These are phyloP conservation scores for Apocheima hispidaria DNA, from an alignment of 2,888 invertebrate genomes.

Conservation along the genomic window DNA sequence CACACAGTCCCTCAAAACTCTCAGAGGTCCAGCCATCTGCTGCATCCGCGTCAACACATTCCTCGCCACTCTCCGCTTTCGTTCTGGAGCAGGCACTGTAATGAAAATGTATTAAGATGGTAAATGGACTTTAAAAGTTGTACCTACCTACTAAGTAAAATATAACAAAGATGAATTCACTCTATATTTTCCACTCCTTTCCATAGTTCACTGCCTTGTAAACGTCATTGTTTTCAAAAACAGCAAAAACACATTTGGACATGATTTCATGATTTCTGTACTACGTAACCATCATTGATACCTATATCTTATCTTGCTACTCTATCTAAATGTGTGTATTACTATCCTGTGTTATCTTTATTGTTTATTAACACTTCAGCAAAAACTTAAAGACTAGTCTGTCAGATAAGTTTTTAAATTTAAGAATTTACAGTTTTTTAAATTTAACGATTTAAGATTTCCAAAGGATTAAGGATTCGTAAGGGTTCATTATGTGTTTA, in stretches of 20 bases:
- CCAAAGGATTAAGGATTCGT: too few species aligned
- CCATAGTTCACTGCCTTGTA: not conserved
- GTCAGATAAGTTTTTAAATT: too few species aligned
- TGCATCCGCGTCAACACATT: slow-evolving; percentile 83
- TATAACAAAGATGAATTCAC: not conserved
- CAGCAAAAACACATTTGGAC: slow-evolving; percentile 4
- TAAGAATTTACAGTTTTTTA: too few species aligned
- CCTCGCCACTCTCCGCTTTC: slow-evolving; percentile 46
- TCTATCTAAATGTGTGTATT: slow-evolving; percentile 19
- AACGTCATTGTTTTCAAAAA: slow-evolving; percentile 10
- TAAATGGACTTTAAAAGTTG: not conserved
- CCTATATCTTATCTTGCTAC: slow-evolving; percentile 23
- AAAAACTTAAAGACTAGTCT: slow-evolving; percentile 5
- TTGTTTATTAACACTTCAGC: slow-evolving; percentile 14
- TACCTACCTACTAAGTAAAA: not conserved
- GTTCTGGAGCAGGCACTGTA: slow-evolving; percentile 54
- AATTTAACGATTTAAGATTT: too few species aligned
- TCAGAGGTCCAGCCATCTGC: slow-evolving; percentile 86
- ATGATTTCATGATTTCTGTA: not conserved
- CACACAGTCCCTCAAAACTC: slow-evolving; percentile 87
- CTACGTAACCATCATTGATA: not conserved
- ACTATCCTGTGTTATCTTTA: slow-evolving; percentile 9
- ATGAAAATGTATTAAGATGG: not conserved
- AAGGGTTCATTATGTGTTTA: too few species aligned
- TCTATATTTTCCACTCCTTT: not conserved